phyloP scores from a whole-genome alignment of 2,113 vertebrate species.

The Cochlearius cochlearius region DNA sequence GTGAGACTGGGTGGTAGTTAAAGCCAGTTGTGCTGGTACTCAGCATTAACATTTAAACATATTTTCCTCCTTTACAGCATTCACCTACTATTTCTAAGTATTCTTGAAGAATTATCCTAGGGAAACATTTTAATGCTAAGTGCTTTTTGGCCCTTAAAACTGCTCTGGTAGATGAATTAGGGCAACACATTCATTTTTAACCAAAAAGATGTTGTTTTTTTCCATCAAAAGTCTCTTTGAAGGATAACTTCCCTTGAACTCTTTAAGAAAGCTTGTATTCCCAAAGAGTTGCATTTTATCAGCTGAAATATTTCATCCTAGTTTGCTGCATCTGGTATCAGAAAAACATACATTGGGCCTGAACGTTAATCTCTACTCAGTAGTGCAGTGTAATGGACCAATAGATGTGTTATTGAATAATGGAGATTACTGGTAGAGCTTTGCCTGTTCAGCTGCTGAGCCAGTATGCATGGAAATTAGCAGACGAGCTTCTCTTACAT shows the following conservation, averaged over 20 bases:
- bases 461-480: background rate
- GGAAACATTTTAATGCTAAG: background rate
- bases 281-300: background rate
- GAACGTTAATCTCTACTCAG: background rate
- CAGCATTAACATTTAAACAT: constrained; percentile 16
- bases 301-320: background rate
- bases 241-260: background rate
- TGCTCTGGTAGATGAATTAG: background rate
- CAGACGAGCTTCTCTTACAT: background rate
- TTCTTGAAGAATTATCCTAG: background rate
- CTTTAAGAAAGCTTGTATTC: background rate
- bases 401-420: background rate
- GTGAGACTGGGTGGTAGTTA: background rate
- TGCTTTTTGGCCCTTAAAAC: background rate
- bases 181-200: background rate
- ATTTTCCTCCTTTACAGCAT: background rate
- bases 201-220: background rate
- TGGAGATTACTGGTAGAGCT: background rate
- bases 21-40: background rate
- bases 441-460: background rate
- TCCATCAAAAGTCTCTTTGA: background rate
- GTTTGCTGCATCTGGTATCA: background rate
- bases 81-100: background rate
- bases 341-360: background rate
- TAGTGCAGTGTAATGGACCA: background rate